Evolutionary conservation across 2,113 vertebrate genomes (phyloP), one percentile per base, ranked within the genome.

Genomic region (Tricholaema leucomelas): DNA sequence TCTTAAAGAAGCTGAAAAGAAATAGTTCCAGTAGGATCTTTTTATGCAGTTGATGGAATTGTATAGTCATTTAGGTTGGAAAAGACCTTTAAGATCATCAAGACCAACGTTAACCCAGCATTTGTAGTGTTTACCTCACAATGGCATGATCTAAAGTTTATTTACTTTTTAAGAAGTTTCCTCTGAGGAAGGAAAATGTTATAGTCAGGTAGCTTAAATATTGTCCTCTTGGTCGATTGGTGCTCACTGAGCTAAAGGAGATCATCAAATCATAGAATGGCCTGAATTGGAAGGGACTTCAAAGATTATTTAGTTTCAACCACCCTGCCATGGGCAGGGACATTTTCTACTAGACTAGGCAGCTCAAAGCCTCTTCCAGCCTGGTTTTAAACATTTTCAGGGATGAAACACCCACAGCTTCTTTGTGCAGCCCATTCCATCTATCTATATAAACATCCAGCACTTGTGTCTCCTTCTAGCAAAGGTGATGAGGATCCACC

Each of bases 131-230:
- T 54, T 24, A 17, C 52, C 44, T 28, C 0, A 1, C 31, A 2
- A 5, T 2, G 10, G 28, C 7, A 7, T 0, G 4, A 36, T 15
- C 5, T 8, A 8, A 44, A 74, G 60, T 54, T 54, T 2, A 0
- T 19, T 15, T 23, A 6, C 30, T 35, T 6, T 56, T n/a, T 38
- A 8, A 18, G 54, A 86, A 48, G 48, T 73, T 87, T 65, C 30
- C 17, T 44, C 13, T 12, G 44, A 31, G 36, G 35, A 38, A 31
- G 58, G 70, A 54, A 18, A 18, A 52, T 56, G 70, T 88, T 75
- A 2, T 1, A 25, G 28, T 50, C 14, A 7, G 24, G 3, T 52
- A 19, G 42, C 2, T 27, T 16, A 7, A n/a, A 24, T 33, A 0
- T 48, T 21, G 33, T 25, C 33, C 0, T 8, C 17, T 9, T 2